Evolutionary conservation across 2,797 vertebrate species (phyloP).

Genomic region (Morelia viridis): DNA sequence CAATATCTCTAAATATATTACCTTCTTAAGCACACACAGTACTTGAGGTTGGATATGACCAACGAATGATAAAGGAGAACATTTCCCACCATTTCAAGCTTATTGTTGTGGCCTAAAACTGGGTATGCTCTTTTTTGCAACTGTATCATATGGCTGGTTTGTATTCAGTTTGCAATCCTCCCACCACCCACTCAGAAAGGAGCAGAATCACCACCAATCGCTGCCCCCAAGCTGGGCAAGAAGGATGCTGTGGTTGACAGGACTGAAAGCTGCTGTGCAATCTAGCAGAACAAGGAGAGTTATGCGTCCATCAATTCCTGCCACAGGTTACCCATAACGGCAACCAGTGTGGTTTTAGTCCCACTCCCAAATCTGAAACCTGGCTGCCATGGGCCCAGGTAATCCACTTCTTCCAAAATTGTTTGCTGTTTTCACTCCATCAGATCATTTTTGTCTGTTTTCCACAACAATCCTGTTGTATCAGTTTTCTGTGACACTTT

Average conservation of each 20-base stretch:
- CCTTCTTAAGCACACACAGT: too few relatives aligned
- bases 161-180: too few relatives aligned
- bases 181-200: neutral
- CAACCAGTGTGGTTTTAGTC: neutral
- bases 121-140: too few relatives aligned
- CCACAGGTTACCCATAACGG: neutral
- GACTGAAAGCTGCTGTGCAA: neutral
- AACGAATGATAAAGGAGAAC: too few relatives aligned
- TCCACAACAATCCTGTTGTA: neutral
- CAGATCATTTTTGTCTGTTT: neutral
- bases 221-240: neutral
- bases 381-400: neutral
- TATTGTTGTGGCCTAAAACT: too few relatives aligned
- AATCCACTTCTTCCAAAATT: neutral
- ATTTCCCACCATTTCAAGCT: too few relatives aligned
- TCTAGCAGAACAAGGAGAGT: neutral
- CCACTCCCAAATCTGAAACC: neutral
- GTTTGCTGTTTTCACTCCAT: neutral
- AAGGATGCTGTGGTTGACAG: neutral
- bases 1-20: too few relatives aligned
- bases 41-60: too few relatives aligned
- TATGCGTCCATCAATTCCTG: neutral
- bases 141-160: too few relatives aligned
- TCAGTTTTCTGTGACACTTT: neutral
- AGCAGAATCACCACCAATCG: neutral